Conservation (phyloP, 2,113 vertebrate species). For the Phocoena sinus region DNA sequence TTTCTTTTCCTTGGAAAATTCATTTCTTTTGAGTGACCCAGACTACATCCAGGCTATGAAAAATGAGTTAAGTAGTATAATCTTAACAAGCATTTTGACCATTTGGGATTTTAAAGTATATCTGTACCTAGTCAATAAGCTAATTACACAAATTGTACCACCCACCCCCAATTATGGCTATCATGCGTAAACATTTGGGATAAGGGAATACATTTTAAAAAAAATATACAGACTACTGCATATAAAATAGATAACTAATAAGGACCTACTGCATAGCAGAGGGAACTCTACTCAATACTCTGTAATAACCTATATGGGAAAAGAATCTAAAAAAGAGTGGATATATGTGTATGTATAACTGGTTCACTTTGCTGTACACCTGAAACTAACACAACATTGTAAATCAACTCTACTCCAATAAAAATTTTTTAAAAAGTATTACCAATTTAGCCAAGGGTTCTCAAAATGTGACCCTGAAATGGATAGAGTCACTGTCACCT, state of each 20-base stretch:
- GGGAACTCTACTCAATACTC: too few relatives aligned
- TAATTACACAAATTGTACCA: background rate
- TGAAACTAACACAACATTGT: too few relatives aligned
- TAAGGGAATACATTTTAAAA: background rate
- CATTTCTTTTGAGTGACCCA: background rate
- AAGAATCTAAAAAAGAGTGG: too few relatives aligned
- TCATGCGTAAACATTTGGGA: background rate
- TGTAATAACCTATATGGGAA: too few relatives aligned
- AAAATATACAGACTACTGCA: background rate
- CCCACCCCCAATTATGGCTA: background rate
- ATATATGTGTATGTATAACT: too few relatives aligned
- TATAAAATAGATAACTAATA: too few relatives aligned
- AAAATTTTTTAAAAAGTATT: background rate
- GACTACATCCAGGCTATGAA: background rate
- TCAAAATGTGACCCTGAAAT: background rate
- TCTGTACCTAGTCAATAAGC: background rate
- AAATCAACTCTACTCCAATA: too few relatives aligned
- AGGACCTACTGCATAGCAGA: too few relatives aligned
- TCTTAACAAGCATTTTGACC: background rate
- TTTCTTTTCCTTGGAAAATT: constrained; percentile 11
- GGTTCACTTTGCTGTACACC: too few relatives aligned
- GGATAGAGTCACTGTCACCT: background rate
- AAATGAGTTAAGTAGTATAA: background rate
- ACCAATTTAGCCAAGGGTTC: background rate
- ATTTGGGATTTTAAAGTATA: background rate